Conservation (phyloP, 2,888 invertebrate genomes). For the Plemyria rubiginata region DNA sequence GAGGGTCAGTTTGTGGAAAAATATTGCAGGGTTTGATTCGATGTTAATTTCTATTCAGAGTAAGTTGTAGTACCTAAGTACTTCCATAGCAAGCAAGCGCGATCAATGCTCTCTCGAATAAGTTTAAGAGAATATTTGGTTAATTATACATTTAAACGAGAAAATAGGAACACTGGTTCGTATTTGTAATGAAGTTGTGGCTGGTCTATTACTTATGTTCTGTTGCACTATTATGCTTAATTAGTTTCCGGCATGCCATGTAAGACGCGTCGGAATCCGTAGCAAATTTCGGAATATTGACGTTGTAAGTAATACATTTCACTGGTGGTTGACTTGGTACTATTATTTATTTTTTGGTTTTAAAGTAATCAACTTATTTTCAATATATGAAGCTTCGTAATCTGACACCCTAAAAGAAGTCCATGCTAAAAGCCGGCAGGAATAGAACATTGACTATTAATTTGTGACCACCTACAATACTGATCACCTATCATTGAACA, state of each 20-base stretch:
- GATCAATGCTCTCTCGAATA: too few relatives aligned
- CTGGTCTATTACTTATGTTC: neutral
- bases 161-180: too few relatives aligned
- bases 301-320: neutral
- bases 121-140: too few relatives aligned
- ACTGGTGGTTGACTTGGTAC: neutral
- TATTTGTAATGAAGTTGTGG: neutral
- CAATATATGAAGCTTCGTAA: neutral
- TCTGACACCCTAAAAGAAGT: neutral
- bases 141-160: too few relatives aligned
- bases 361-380: neutral
- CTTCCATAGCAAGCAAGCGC: too few relatives aligned
- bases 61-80: too few relatives aligned
- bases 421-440: neutral
- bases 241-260: neutral
- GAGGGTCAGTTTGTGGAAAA: conserved; percentile 1
- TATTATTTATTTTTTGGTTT: too few relatives aligned
- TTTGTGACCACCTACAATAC: conserved; percentile 15
- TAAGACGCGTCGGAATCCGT: neutral
- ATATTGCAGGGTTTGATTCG: neutral
- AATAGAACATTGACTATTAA: neutral
- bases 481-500: neutral
- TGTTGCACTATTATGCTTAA: neutral
- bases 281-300: neutral
- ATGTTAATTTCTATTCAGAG: neutral